Base-by-base conservation (phyloP, 2,797 vertebrate genomes). In the Leuciscus waleckii region DNA sequence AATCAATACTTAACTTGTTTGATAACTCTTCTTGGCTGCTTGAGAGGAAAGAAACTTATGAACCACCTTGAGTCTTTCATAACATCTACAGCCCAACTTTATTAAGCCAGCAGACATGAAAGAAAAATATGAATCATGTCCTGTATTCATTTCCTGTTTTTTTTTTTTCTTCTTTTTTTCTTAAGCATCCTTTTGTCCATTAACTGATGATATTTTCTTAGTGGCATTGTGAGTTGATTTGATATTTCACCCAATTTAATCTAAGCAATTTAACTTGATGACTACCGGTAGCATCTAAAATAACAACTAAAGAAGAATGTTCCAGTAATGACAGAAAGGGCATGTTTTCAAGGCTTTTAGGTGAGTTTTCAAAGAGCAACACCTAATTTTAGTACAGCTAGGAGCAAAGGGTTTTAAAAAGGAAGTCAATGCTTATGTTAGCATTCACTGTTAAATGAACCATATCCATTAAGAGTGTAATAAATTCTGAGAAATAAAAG, bases 361-460 rank as follows among this genome's bases (percentile, higher is more conserved):
- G 35, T 58, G 61, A 69, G 63, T 51, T 67, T 82, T 67, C 32
- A 39, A 83, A 76, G 37, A 54, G 32, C 82, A 58, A 43, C 35
- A 58, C 17, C 2, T 54, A 23, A 76, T 83, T 32, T 67, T 68
- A 68, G 70, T 75, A 65, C 56, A 37, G 43, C 73, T 75, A 21
- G 49, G 29, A 83, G 54, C 35, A 61, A 71, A 82, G 49, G 17
- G 39, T 63, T 78, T 56, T 63, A 61, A 78, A 63, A 68, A 70
- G 49, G 49, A 74, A 46, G 54, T 14, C 81, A 76, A 9, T 26
- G 37, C n/a, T 43, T 68, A 41, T 68, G 10, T 69, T 69, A 77
- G 73, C 43, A 51, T 84, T 84, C 77, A 10, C 73, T 83, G 61
- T 16, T 51, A 56, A 84, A 68, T 69, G 37, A 69, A 16, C 61